Percentiles rank a stretch among this genome's conserved stretches.
Evolutionary conservation across 1,140 invertebrate genomes (phyloP).

Genomic region (Anagrus nilaparvatae): DNA sequence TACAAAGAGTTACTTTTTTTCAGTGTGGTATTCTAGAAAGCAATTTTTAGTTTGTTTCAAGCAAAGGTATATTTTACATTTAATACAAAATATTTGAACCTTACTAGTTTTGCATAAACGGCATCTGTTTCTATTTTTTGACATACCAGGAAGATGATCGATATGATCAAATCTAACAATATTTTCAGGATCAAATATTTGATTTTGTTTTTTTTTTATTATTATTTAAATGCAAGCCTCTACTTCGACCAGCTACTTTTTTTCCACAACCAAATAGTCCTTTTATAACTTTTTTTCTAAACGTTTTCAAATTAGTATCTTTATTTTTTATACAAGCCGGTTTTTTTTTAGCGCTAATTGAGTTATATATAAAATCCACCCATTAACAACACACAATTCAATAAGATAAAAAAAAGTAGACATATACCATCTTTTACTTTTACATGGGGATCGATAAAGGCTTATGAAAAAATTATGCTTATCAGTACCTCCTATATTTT

Average conservation of each 20-base stretch:
- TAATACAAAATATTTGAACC: not conserved
- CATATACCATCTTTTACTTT: constrained; percentile 36
- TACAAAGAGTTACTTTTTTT: no score
- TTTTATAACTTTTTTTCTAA: constrained; percentile 11
- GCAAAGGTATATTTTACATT: constrained; percentile 11
- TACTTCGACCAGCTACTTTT: not conserved
- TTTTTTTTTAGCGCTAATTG: no score
- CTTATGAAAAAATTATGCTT: constrained; percentile 35
- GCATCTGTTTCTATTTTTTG: not conserved
- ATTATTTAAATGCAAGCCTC: not conserved
- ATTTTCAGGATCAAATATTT: no score
- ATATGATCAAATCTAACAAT: no score
- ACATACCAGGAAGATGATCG: constrained; percentile 1
- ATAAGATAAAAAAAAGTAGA: constrained; percentile 39
- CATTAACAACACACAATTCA: constrained; percentile 26
- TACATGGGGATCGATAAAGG: constrained; percentile 34
- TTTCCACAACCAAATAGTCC: not conserved
- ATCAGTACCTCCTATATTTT: constrained; percentile 41
- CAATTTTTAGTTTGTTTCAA: constrained; percentile 9
- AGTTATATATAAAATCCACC: no score
- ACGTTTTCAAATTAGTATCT: constrained; percentile 2
- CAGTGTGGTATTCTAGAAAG: constrained; percentile 3
- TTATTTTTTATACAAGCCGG: constrained; percentile 17
- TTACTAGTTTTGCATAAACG: not conserved
- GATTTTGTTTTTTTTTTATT: not conserved